A percentile compares a stretch with the other conserved stretches of the same genome.
These are phyloP conservation scores for Amblyopsis hoosieri DNA, from an alignment of 2,797 vertebrate genomes.

Conservation along the genomic window DNA sequence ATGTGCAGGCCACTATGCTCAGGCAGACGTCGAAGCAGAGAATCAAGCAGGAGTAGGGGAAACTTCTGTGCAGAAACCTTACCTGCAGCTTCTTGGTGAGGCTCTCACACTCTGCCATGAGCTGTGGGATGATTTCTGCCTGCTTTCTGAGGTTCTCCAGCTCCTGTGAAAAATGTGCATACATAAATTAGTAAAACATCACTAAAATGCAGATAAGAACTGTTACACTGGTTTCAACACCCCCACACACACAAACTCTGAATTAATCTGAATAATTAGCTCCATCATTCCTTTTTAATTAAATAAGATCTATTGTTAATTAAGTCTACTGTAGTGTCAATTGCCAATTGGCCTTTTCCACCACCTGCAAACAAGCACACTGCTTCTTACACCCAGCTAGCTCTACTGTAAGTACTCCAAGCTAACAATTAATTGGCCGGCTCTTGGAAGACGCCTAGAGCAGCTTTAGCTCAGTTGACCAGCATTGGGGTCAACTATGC, in stretches of 20 bases:
- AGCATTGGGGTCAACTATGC: constrained; percentile 31
- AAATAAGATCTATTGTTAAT: not conserved
- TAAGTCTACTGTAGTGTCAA: no score
- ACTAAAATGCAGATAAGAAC: not conserved
- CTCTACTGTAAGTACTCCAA: constrained; percentile 9
- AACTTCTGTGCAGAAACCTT: constrained; percentile 30
- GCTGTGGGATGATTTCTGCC: constrained; percentile 93
- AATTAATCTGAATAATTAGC: not conserved
- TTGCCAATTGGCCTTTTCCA: no score
- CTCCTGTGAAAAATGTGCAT: constrained; percentile 76
- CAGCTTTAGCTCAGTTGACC: constrained; percentile 36
- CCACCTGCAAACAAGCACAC: constrained; percentile 8
- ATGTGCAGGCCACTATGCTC: constrained; percentile 8
- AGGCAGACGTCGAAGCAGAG: constrained; percentile 10
- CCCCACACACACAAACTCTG: not conserved
- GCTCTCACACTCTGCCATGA: constrained; percentile 91
- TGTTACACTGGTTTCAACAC: no score
- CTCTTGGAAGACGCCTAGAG: constrained; percentile 42
- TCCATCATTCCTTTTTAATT: not conserved
- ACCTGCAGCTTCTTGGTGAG: constrained; percentile 91
- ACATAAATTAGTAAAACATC: constrained; percentile 2
- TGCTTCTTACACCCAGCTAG: not conserved
- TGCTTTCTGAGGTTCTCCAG: constrained; percentile 93
- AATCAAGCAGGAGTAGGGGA: not conserved
- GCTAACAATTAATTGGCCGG: constrained; percentile 23